These are phyloP conservation scores for Lipotes vexillifer DNA, from an alignment of 2,113 vertebrate genomes.

Conservation along the genomic window DNA sequence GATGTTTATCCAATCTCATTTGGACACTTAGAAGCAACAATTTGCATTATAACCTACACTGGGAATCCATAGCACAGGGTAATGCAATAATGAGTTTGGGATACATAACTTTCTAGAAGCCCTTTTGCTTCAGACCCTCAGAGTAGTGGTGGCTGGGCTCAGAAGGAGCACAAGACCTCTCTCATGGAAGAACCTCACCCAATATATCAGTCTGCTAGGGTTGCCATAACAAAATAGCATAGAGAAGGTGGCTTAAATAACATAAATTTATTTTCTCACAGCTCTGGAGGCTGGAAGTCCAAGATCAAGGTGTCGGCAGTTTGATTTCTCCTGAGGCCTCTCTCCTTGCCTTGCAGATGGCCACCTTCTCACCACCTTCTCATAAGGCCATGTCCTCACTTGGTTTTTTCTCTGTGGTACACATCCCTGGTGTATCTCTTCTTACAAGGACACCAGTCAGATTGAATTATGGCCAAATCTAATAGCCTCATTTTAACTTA, in stretches of 20 bases:
- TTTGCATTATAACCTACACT: not conserved
- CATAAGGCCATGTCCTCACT: not conserved
- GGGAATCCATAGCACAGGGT: not conserved
- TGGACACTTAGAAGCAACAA: not conserved
- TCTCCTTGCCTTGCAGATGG: not conserved
- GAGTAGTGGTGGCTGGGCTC: not conserved
- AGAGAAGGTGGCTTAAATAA: not conserved
- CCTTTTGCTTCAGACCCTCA: not conserved
- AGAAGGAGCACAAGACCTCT: not conserved
- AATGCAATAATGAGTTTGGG: not conserved
- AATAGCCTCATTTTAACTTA: not conserved
- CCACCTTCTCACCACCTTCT: not conserved
- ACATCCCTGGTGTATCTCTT: not conserved
- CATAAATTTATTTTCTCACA: not conserved
- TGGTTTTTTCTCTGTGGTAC: not conserved
- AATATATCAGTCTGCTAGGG: not conserved
- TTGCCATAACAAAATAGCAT: not conserved
- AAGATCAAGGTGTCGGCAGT: not conserved
- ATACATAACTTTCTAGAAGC: not conserved
- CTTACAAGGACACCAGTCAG: not conserved
- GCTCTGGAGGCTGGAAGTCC: not conserved
- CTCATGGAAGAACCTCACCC: not conserved
- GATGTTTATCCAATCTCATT: not conserved
- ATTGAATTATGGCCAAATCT: not conserved
- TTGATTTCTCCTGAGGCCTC: not conserved